A percentile compares a stretch with the other conserved stretches of the same genome.
phyloP scores from a whole-genome alignment of 2,888 invertebrate species.

The Diloba caeruleocephala region DNA sequence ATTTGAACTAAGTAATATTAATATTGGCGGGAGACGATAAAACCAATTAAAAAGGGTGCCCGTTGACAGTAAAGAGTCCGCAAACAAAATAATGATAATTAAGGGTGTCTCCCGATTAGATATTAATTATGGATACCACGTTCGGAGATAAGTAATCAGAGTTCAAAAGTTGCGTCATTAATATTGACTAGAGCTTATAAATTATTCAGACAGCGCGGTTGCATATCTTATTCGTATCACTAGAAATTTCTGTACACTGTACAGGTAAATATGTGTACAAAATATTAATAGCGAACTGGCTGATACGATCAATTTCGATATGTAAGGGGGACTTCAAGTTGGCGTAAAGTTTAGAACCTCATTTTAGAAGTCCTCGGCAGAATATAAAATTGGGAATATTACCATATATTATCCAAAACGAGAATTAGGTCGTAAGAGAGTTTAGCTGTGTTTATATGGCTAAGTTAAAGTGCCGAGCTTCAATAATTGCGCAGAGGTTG shows the following conservation, averaged over 20 bases:
- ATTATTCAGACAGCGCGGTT: constrained; percentile 58
- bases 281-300: constrained; percentile 22
- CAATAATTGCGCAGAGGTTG: constrained; percentile 42
- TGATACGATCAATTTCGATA: constrained; percentile 7
- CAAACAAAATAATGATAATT: constrained; percentile 47
- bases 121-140: constrained; percentile 67
- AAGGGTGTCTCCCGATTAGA: constrained; percentile 40
- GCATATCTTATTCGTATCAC: constrained; percentile 34
- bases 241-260: constrained; percentile 19
- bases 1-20: constrained; percentile 41
- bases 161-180: constrained; percentile 65
- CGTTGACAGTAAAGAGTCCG: constrained; percentile 31
- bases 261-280: constrained; percentile 24
- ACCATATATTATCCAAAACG: constrained; percentile 2
- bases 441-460: too few species aligned
- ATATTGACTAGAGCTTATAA: constrained; percentile 61
- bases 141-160: constrained; percentile 66
- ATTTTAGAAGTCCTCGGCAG: constrained; percentile 10
- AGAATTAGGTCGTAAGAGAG: constrained; percentile 1
- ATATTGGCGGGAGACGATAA: constrained; percentile 39
- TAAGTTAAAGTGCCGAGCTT: constrained; percentile 25
- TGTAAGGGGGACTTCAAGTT: background rate
- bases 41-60: constrained; percentile 29
- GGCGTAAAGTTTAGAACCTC: constrained; percentile 12
- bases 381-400: constrained; percentile 9